phyloP scores from a whole-genome alignment of 2,113 vertebrate genomes.

The Anolis carolinensis region DNA sequence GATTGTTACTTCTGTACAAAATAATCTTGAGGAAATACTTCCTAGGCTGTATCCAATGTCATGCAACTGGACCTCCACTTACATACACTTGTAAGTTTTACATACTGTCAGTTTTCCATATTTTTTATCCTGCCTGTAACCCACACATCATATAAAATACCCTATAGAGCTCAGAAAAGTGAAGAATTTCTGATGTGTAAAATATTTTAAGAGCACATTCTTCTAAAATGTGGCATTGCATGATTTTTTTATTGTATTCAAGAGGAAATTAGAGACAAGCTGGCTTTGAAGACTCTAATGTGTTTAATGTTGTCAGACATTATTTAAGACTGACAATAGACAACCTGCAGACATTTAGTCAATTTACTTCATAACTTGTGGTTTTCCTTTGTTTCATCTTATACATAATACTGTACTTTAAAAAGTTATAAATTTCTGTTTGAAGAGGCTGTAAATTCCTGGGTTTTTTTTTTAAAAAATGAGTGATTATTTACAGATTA shows the following conservation, averaged over 20 bases:
- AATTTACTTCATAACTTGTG: neutral
- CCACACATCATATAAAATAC: too few relatives aligned
- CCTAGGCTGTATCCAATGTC: neutral
- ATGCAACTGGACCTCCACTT: too few relatives aligned
- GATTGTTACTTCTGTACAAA: neutral
- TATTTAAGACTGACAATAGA: neutral
- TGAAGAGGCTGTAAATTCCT: neutral
- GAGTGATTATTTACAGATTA: conserved; percentile 12
- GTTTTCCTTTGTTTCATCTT: neutral
- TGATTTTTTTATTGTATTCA: neutral
- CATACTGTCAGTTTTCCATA: too few relatives aligned
- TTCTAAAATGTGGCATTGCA: too few relatives aligned
- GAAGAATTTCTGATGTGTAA: too few relatives aligned
- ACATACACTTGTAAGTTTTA: too few relatives aligned
- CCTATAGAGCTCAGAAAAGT: too few relatives aligned
- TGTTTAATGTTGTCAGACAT: neutral
- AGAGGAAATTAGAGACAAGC: neutral
- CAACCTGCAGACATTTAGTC: neutral
- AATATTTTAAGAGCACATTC: too few relatives aligned
- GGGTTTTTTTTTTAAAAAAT: neutral
- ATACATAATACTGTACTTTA: neutral
- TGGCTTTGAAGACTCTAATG: neutral
- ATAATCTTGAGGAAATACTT: neutral
- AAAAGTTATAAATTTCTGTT: conserved; percentile 25
- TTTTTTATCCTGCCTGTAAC: too few relatives aligned